A percentile compares a stretch with the other conserved stretches of the same genome.
Conservation (phyloP, 2,888 invertebrate genomes). For the Camptogramma bilineatum region DNA sequence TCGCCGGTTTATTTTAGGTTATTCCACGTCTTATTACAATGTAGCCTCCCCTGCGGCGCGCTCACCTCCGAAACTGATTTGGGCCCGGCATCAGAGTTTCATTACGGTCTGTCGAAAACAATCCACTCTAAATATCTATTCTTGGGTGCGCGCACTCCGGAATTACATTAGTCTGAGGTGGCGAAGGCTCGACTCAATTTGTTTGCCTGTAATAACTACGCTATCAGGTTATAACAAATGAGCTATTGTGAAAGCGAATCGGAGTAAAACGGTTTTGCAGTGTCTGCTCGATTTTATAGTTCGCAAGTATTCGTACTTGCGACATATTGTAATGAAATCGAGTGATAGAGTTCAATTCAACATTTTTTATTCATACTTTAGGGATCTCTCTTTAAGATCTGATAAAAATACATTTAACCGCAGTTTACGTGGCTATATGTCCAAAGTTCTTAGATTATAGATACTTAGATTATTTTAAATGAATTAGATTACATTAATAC, state of each 20-base stretch:
- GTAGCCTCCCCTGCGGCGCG: constrained; percentile 84
- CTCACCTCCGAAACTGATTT: constrained; percentile 83
- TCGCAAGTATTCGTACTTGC: constrained; percentile 20
- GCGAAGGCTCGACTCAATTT: constrained; percentile 86
- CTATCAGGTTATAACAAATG: constrained; percentile 85
- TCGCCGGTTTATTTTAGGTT: constrained; percentile 82
- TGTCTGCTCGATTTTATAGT: constrained; percentile 76
- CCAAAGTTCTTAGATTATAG: no score
- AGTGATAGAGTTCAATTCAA: constrained; percentile 11
- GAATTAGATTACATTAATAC: no score
- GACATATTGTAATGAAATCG: constrained; percentile 12
- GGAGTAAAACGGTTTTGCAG: constrained; percentile 77
- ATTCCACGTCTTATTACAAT: constrained; percentile 84
- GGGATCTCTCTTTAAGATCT: constrained; percentile 4
- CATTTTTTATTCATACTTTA: constrained; percentile 2
- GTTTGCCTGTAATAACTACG: constrained; percentile 83
- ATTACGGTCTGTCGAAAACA: constrained; percentile 86
- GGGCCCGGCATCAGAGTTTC: constrained; percentile 83
- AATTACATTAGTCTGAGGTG: constrained; percentile 86
- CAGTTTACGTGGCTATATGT: constrained; percentile 34
- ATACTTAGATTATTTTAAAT: no score
- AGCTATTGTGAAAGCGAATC: constrained; percentile 82
- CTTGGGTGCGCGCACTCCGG: constrained; percentile 82
- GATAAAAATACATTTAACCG: constrained; percentile 14
- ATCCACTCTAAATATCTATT: constrained; percentile 86